phyloP scores from a whole-genome alignment of 2,888 invertebrate species.

The Zaprionus obscuricornis region DNA sequence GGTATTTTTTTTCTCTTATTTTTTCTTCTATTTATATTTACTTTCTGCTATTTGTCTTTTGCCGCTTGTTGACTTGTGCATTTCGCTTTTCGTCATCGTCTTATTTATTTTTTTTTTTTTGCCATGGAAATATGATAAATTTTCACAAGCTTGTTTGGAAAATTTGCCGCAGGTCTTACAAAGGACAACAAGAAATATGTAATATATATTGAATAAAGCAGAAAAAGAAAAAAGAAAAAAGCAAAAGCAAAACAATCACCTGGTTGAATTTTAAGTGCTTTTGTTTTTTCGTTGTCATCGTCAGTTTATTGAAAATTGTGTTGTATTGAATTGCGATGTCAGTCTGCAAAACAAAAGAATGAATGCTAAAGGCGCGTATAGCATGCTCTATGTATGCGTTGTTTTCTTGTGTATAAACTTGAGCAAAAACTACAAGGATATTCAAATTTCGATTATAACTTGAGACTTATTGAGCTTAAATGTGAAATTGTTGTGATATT shows the following conservation, averaged over 20 bases:
- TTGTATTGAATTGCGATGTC: constrained; percentile 51
- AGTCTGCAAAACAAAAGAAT: constrained; percentile 11
- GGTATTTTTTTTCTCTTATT: too few relatives aligned
- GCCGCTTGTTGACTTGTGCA: constrained; percentile 25
- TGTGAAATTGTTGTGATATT: too few relatives aligned
- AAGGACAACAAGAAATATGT: not conserved
- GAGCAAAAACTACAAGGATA: too few relatives aligned
- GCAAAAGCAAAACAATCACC: constrained; percentile 36
- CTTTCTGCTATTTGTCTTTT: constrained; percentile 13
- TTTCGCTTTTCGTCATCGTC: too few relatives aligned
- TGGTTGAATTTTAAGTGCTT: constrained; percentile 42
- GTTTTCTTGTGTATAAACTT: too few relatives aligned
- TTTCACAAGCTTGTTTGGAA: constrained; percentile 26
- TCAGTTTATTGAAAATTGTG: constrained; percentile 69
- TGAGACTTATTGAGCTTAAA: too few relatives aligned
- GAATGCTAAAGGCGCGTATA: too few relatives aligned
- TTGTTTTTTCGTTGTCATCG: too few relatives aligned
- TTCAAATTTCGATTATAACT: too few relatives aligned
- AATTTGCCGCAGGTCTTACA: constrained; percentile 19
- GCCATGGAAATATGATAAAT: constrained; percentile 36
- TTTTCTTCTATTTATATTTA: constrained; percentile 11
- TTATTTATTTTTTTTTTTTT: constrained; percentile 5
- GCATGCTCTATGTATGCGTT: too few relatives aligned
- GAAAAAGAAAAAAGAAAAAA: not conserved
- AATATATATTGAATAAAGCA: not conserved